Evolutionary conservation across 2,888 invertebrate genomes (phyloP).

Genomic region (Tipula helvola): DNA sequence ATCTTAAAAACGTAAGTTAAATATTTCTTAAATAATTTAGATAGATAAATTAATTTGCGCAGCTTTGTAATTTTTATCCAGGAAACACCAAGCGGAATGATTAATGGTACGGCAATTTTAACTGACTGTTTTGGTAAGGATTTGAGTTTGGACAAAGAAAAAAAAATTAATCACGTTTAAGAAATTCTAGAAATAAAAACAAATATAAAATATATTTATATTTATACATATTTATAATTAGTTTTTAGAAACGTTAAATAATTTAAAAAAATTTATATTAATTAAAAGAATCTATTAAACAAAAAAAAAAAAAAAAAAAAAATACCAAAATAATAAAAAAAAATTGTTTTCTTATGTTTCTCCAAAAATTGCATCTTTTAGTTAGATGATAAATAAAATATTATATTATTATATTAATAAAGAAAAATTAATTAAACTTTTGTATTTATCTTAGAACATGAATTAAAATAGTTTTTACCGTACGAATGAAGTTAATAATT

Average conservation of each 20-base stretch:
- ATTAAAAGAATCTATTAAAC: not conserved
- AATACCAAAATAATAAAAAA: no score
- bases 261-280: not conserved
- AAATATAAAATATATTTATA: not conserved
- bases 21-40: not conserved
- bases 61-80: not conserved
- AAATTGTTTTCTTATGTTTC: not conserved
- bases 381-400: not conserved
- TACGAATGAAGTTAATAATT: not conserved
- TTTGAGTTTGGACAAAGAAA: constrained; percentile 11
- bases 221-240: not conserved
- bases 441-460: not conserved
- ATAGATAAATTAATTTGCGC: not conserved
- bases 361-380: not conserved
- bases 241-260: not conserved
- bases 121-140: constrained; percentile 16
- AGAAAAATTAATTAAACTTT: not conserved
- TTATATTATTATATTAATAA: not conserved
- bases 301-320: not conserved
- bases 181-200: not conserved
- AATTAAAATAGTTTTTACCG: not conserved
- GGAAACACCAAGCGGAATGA: constrained; percentile 13
- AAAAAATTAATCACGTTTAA: constrained; percentile 16
- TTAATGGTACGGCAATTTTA: constrained; percentile 14
- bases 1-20: not conserved